Evolutionary conservation across 2,888 invertebrate genomes (phyloP).

Genomic region (Tinea pellionella): DNA sequence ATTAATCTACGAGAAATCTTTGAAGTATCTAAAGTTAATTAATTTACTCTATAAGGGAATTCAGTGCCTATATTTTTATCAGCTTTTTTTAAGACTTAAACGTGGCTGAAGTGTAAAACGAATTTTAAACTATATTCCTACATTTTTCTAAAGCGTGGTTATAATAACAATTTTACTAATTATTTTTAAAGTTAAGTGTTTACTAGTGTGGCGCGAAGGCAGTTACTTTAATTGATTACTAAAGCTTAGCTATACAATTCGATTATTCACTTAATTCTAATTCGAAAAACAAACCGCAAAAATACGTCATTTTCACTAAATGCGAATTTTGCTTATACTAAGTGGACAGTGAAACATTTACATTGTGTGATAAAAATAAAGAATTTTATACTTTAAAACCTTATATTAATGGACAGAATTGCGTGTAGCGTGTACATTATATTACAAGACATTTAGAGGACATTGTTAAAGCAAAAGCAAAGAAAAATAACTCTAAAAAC

Average conservation of each 20-base stretch:
- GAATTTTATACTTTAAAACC: neutral
- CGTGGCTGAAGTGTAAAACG: too few species aligned
- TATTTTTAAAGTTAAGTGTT: too few species aligned
- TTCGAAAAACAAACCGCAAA: constrained; percentile 1
- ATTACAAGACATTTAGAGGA: neutral
- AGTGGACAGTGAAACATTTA: constrained; percentile 3
- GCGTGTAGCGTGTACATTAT: constrained; percentile 52
- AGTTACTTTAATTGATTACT: neutral
- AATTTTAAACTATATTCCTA: neutral
- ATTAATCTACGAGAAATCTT: neutral
- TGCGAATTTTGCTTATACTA: neutral
- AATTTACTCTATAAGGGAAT: neutral
- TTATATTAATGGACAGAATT: constrained; percentile 64
- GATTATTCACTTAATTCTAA: neutral
- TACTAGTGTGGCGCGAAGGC: constrained; percentile 2
- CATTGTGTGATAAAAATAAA: constrained; percentile 4
- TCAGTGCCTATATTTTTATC: too few species aligned
- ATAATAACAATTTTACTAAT: neutral
- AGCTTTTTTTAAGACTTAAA: too few species aligned
- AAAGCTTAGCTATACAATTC: constrained; percentile 8
- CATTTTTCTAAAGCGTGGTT: neutral
- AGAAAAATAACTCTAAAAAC: constrained; percentile 1
- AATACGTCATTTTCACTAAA: neutral
- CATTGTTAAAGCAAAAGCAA: constrained; percentile 3
- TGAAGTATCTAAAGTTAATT: neutral